Percentiles rank a stretch among this genome's conserved stretches.
These are phyloP conservation scores for Etia nguti DNA, from an alignment of 2,113 vertebrate genomes.

Conservation along the genomic window DNA sequence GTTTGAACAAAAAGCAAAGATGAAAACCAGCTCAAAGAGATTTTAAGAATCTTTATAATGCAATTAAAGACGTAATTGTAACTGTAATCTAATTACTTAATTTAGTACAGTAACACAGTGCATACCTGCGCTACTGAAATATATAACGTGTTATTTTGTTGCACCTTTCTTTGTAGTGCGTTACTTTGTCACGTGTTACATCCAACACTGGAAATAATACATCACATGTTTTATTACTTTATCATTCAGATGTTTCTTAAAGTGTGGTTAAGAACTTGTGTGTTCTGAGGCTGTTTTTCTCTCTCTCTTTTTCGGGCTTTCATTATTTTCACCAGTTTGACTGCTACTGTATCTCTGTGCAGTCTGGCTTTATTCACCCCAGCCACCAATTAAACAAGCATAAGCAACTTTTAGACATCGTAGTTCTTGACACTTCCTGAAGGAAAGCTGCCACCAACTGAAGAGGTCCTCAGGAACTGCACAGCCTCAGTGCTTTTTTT, in stretches of 20 bases:
- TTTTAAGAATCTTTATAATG: neutral
- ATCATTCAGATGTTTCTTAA: neutral
- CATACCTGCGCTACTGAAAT: neutral
- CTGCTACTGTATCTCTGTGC: too few relatives aligned
- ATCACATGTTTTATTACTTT: neutral
- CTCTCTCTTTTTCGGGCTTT: fast-evolving
- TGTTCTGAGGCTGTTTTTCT: neutral
- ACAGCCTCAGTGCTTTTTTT: neutral
- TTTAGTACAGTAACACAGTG: neutral
- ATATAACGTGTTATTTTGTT: neutral
- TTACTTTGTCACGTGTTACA: neutral
- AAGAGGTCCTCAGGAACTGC: neutral
- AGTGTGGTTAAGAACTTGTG: neutral
- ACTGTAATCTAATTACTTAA: neutral
- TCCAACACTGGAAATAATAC: neutral
- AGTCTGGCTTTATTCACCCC: neutral
- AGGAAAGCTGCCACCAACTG: neutral
- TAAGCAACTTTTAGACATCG: neutral
- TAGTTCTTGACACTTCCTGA: neutral
- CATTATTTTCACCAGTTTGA: neutral
- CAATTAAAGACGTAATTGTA: neutral
- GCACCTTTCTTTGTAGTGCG: fast-evolving
- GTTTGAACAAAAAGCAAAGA: neutral
- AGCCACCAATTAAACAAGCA: neutral
- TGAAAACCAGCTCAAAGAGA: neutral